Evolutionary conservation across 2,797 vertebrate genomes (phyloP).

Genomic region (Lacerta bilineata): DNA sequence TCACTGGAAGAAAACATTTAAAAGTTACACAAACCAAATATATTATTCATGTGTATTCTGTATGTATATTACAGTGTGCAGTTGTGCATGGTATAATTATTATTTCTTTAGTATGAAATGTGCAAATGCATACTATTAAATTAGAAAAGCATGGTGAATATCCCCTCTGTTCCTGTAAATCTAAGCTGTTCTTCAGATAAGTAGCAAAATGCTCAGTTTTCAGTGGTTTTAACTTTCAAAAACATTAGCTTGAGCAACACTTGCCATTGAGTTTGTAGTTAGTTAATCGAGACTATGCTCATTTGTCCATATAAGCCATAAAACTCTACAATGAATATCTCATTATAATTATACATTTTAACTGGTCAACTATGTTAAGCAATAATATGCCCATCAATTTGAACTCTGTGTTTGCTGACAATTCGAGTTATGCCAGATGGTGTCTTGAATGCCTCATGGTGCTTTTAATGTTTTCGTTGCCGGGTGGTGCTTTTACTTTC

Average conservation of each 20-base stretch:
- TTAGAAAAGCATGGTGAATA: background rate
- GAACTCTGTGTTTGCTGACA: constrained; percentile 66
- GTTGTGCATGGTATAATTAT: background rate
- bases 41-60: background rate
- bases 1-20: background rate
- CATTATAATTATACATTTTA: constrained; percentile 71
- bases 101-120: background rate
- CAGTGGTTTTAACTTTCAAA: constrained; percentile 64
- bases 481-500: constrained; percentile 65
- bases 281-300: constrained; percentile 69
- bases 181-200: constrained; percentile 32
- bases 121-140: background rate
- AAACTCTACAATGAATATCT: constrained; percentile 65
- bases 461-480: constrained; percentile 57
- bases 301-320: constrained; percentile 67
- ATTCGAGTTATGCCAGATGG: constrained; percentile 68
- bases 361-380: constrained; percentile 64
- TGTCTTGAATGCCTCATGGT: constrained; percentile 50
- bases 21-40: background rate
- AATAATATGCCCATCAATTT: constrained; percentile 52
- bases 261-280: constrained; percentile 63
- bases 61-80: background rate
- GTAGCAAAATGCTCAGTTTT: constrained; percentile 7
- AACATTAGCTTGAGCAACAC: constrained; percentile 67
- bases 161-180: background rate